Evolutionary conservation across 2,113 vertebrate species (phyloP).

Genomic region (Miniopterus natalensis): DNA sequence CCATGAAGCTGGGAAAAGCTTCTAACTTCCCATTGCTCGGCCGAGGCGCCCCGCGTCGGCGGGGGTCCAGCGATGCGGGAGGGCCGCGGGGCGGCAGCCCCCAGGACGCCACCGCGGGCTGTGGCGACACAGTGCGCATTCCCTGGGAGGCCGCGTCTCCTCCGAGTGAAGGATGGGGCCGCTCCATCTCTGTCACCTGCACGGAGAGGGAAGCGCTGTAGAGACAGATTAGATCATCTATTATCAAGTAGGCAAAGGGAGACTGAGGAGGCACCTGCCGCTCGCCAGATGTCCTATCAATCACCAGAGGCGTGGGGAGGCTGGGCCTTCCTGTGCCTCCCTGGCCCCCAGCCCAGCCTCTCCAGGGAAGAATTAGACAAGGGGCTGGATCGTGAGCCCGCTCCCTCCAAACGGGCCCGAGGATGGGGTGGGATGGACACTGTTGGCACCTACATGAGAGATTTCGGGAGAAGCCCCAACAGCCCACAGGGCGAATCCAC

Average conservation of each 20-base stretch:
- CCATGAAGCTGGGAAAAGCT: neutral
- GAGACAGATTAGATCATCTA: conserved; percentile 88
- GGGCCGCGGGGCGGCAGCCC: neutral
- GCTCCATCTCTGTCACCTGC: conserved; percentile 86
- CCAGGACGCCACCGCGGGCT: neutral
- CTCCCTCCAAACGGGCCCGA: neutral
- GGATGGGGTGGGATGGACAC: too few species aligned
- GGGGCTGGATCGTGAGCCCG: neutral
- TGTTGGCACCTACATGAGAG: neutral
- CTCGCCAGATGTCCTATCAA: conserved; percentile 90
- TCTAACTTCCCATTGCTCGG: neutral
- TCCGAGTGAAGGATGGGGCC: conserved; percentile 80
- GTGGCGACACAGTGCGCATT: neutral
- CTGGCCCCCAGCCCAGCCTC: neutral
- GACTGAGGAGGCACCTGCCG: conserved; percentile 87
- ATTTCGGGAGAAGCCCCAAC: neutral
- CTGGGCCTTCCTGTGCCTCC: conserved; percentile 12
- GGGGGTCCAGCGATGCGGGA: neutral
- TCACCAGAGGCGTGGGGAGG: conserved; percentile 84
- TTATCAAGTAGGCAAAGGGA: conserved; percentile 86
- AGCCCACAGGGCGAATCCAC: neutral
- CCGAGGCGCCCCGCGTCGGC: neutral
- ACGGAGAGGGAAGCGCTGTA: conserved; percentile 85
- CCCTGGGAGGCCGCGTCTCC: conserved; percentile 72
- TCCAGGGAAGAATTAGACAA: neutral